Percentiles rank a stretch among this genome's conserved stretches.
phyloP scores from a whole-genome alignment of 2,797 vertebrate species.

The Bradypodion ventrale region DNA sequence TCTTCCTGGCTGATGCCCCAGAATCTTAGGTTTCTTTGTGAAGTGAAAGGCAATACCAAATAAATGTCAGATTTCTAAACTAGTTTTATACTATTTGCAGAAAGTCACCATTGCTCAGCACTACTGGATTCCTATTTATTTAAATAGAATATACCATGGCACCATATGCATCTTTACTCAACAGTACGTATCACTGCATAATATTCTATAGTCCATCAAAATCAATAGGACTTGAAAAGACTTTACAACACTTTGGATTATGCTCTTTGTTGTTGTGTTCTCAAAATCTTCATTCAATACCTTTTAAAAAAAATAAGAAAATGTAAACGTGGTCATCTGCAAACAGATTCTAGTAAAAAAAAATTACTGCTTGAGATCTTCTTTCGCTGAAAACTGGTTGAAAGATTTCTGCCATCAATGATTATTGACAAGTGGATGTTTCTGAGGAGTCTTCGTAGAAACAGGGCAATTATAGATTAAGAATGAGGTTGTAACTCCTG shows the following conservation, averaged over 20 bases:
- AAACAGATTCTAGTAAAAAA: background rate
- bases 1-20: background rate
- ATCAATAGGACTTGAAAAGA: background rate
- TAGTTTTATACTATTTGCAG: background rate
- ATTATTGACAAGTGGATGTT: background rate
- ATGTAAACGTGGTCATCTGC: background rate
- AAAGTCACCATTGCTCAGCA: background rate
- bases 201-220: background rate
- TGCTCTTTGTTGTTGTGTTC: background rate
- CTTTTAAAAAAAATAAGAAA: no score
- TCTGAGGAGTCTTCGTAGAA: background rate
- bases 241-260: background rate
- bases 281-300: background rate
- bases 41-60: background rate
- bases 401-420: background rate
- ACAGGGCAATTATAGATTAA: slow-evolving; percentile 21
- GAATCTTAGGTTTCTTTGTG: background rate
- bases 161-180: background rate
- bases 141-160: background rate
- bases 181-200: background rate
- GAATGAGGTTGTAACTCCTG: slow-evolving; percentile 8
- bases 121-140: background rate
- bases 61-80: background rate
- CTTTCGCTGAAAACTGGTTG: background rate
- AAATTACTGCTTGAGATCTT: background rate